Conservation (phyloP, 53 echinoderm and acorn worm species). For the Crossaster papposus region DNA sequence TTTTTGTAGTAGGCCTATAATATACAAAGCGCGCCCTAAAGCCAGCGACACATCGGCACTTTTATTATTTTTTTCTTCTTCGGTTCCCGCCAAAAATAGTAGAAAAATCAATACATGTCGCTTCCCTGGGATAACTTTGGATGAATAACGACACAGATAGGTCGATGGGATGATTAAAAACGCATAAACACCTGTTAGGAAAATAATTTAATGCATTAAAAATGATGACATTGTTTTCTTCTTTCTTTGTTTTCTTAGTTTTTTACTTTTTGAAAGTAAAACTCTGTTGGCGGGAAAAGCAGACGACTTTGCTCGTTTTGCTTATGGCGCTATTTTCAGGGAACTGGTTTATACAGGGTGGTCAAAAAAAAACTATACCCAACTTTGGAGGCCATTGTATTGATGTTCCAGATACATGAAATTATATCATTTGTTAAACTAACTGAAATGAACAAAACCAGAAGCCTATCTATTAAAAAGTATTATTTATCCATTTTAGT, state of each 20-base stretch:
- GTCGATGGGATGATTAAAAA: conserved; percentile 4
- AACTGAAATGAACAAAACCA: no score
- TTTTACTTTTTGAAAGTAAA: neutral
- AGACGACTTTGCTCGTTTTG: neutral
- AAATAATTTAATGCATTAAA: neutral
- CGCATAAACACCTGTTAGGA: conserved; percentile 5
- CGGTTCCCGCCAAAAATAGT: conserved; percentile 6
- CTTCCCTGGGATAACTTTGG: neutral
- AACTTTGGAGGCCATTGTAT: no score
- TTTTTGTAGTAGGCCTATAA: neutral
- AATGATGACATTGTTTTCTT: neutral
- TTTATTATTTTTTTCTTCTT: conserved; percentile 8
- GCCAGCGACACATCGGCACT: neutral
- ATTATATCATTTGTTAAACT: no score
- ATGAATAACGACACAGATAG: conserved; percentile 23
- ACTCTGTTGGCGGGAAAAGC: neutral
- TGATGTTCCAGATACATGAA: no score
- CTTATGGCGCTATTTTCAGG: neutral
- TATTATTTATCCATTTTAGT: no score
- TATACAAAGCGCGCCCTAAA: neutral
- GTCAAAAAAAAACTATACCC: no score
- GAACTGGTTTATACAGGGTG: no score
- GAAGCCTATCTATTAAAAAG: no score
- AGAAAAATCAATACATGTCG: conserved; percentile 29
- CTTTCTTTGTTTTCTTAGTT: no score